Base-by-base conservation (phyloP, 2,797 vertebrate genomes). In the Takifugu rubripes region DNA sequence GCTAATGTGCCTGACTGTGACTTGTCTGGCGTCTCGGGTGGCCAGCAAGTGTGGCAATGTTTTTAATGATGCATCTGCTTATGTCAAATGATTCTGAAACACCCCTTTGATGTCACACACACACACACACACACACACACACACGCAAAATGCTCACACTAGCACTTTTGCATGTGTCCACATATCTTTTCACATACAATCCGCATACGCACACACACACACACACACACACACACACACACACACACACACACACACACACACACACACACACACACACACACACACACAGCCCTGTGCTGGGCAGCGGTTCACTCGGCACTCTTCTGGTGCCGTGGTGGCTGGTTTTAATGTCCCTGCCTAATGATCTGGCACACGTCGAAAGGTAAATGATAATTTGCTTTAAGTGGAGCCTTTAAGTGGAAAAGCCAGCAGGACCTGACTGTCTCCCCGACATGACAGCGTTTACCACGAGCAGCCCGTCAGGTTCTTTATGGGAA, bases 331-430 rank as follows among this genome's bases (percentile, higher is more conserved):
- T 89, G 88, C 89, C 83, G 87, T 83, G 84, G 88, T 89, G 84
- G 83, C 81, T 87, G 88, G 86, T 90, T 93, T 92, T 92, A 91
- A 93, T 91, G 91, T 90, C 85, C 79, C 84, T 91, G 91, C 90
- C 90, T 92, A 92, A 92, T 92, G 89, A 92, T 91, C 89, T 93
- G 90, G 90, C 90, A 89, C 85, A 74, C 82, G 79, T 88, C 86
- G 74, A 90, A 92, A 92, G 89, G 90, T 92, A 91, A 91, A 92
- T 88, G 87, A 88, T 91, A 88, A 92, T 92, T 91, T 91, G 88
- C 90, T 90, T 92, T 91, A 92, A 92, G 91, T 92, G 88, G 89
- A 89, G 86, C 89, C 84, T 90, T 92, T 91, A 91, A 89, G 86
- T 83, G 70, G 83, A 89, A 90, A 89, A 87, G 88, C 86, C 86